Percentiles rank a stretch among this genome's conserved stretches.
Conservation (phyloP, 2,888 invertebrate species). For the Eustalomyia histrio region DNA sequence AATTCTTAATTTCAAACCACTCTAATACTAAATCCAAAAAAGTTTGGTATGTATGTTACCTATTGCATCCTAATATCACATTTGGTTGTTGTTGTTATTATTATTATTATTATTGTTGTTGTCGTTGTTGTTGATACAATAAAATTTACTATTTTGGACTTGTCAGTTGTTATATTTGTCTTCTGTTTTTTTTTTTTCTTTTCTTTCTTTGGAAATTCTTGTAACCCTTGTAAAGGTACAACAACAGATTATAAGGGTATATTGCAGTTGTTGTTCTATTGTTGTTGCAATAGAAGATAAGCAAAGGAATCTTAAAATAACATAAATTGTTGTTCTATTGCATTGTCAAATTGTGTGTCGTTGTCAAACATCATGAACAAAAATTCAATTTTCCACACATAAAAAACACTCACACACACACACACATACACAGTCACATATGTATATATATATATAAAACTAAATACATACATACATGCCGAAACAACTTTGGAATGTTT, state of each 20-base stretch:
- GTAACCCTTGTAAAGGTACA: constrained; percentile 34
- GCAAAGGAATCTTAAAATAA: constrained; percentile 57
- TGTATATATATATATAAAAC: too few relatives aligned
- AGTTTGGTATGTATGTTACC: too few relatives aligned
- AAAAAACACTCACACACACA: constrained; percentile 2
- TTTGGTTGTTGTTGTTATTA: neutral
- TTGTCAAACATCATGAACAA: constrained; percentile 63
- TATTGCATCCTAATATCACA: neutral
- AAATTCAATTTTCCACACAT: constrained; percentile 60
- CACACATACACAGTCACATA: neutral
- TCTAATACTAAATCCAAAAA: too few relatives aligned
- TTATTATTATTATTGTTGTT: constrained; percentile 1
- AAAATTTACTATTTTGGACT: constrained; percentile 53
- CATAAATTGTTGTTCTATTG: constrained; percentile 60
- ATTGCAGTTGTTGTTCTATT: constrained; percentile 44
- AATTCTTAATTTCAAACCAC: too few relatives aligned
- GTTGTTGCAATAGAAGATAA: constrained; percentile 34
- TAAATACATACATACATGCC: neutral
- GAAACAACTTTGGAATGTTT: constrained; percentile 10
- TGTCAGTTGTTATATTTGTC: constrained; percentile 40
- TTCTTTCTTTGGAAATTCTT: neutral
- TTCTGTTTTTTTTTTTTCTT: constrained; percentile 5
- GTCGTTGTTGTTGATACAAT: constrained; percentile 11
- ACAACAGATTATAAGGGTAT: constrained; percentile 34
- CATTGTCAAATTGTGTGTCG: constrained; percentile 61